A percentile compares a stretch with the other conserved stretches of the same genome.
These are phyloP conservation scores for Lasius fuliginosus DNA, from an alignment of 2,888 invertebrate genomes.

Conservation along the genomic window DNA sequence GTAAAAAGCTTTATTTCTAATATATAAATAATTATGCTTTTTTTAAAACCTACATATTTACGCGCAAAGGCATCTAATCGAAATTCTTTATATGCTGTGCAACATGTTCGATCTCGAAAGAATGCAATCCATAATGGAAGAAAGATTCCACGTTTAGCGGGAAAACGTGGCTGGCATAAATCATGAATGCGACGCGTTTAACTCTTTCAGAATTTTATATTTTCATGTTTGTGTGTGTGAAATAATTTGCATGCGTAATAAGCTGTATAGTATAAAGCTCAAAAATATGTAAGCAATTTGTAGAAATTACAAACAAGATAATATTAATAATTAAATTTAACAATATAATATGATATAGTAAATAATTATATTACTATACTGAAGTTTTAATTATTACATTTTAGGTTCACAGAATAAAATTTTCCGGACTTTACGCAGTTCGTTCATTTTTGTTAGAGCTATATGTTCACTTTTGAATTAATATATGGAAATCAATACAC, in stretches of 20 bases:
- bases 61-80: conserved; percentile 6
- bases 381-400: neutral
- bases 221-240: neutral
- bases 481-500: neutral
- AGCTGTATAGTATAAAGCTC: neutral
- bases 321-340: neutral
- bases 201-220: conserved; percentile 4
- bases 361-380: neutral
- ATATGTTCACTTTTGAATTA: neutral
- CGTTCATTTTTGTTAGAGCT: neutral
- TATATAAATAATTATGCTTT: neutral
- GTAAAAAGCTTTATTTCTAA: neutral
- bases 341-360: neutral
- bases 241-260: neutral
- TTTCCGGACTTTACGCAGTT: neutral
- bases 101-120: conserved; percentile 7
- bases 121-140: conserved; percentile 36
- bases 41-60: neutral
- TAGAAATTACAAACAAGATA: neutral
- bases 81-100: conserved; percentile 23
- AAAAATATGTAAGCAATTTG: neutral
- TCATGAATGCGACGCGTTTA: conserved; percentile 1
- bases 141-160: conserved; percentile 24
- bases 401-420: neutral
- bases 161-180: conserved; percentile 28